Percentiles rank a stretch among this genome's conserved stretches.
Evolutionary conservation across 1,140 invertebrate genomes (phyloP).

Genomic region (Diabrotica undecimpunctata): DNA sequence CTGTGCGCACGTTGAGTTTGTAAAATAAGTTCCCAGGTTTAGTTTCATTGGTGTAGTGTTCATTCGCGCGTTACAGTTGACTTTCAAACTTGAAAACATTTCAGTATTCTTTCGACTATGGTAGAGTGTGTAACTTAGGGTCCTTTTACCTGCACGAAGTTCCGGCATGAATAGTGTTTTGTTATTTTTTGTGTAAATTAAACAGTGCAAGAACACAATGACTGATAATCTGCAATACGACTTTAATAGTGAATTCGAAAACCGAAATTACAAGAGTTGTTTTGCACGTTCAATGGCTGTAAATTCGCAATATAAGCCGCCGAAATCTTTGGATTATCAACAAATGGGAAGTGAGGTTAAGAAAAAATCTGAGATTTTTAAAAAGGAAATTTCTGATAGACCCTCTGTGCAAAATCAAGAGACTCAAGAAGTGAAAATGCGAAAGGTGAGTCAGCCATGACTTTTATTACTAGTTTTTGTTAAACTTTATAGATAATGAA

Average conservation of each 20-base stretch:
- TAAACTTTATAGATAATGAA: no score
- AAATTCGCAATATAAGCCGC: slow-evolving; percentile 38
- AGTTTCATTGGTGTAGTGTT: not conserved
- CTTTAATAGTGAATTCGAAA: slow-evolving; percentile 29
- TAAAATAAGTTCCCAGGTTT: not conserved
- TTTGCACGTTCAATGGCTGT: slow-evolving; percentile 41
- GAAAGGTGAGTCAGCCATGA: not conserved
- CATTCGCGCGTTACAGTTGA: slow-evolving; percentile 5
- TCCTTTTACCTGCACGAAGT: not conserved
- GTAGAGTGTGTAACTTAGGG: not conserved
- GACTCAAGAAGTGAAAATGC: not conserved
- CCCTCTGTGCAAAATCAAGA: no score
- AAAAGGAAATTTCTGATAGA: no score
- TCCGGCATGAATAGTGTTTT: no score
- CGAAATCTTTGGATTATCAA: slow-evolving; percentile 21
- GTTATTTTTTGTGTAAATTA: no score
- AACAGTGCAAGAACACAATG: not conserved
- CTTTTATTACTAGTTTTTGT: no score
- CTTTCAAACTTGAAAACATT: slow-evolving; percentile 7
- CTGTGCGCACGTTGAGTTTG: not conserved
- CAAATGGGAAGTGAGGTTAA: not conserved
- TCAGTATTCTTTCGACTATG: not conserved
- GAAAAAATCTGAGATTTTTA: no score
- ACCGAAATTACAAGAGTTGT: slow-evolving; percentile 40
- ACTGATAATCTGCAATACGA: slow-evolving; percentile 15